These are phyloP conservation scores for Labeo catla DNA, from an alignment of 2,113 vertebrate species.

Conservation along the genomic window DNA sequence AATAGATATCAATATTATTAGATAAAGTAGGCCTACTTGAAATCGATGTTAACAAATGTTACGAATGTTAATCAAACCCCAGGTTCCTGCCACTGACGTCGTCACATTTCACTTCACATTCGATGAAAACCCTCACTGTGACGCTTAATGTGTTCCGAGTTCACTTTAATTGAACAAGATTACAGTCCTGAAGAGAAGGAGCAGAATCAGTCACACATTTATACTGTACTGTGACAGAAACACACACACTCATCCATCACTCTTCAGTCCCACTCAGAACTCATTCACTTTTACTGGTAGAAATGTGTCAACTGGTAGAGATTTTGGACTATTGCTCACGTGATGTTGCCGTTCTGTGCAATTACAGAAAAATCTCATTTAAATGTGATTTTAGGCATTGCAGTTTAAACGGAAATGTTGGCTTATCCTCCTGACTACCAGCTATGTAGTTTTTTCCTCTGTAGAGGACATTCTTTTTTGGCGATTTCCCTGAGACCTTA, in stretches of 20 bases:
- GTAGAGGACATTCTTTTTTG: too few relatives aligned
- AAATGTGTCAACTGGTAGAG: too few relatives aligned
- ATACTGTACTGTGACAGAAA: not conserved
- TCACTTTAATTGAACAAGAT: constrained; percentile 27
- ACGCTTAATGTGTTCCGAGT: not conserved
- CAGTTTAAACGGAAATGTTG: too few relatives aligned
- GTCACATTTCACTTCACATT: not conserved
- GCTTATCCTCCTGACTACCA: too few relatives aligned
- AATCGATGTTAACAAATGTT: not conserved
- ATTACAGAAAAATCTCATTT: too few relatives aligned
- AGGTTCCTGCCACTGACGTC: not conserved
- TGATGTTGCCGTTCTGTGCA: too few relatives aligned
- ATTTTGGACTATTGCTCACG: too few relatives aligned
- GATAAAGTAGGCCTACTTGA: not conserved
- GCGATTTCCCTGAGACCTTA: too few relatives aligned
- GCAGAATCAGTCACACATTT: not conserved
- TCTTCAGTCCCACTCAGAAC: not conserved
- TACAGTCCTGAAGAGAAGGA: not conserved
- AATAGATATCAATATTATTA: not conserved
- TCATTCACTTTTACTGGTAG: not conserved
- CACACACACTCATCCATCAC: constrained; percentile 1
- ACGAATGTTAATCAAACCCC: not conserved
- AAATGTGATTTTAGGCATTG: too few relatives aligned
- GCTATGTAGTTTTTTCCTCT: too few relatives aligned
- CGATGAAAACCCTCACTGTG: not conserved